Conservation (phyloP, 2,113 vertebrate species). For the Sphyrna mokarran region DNA sequence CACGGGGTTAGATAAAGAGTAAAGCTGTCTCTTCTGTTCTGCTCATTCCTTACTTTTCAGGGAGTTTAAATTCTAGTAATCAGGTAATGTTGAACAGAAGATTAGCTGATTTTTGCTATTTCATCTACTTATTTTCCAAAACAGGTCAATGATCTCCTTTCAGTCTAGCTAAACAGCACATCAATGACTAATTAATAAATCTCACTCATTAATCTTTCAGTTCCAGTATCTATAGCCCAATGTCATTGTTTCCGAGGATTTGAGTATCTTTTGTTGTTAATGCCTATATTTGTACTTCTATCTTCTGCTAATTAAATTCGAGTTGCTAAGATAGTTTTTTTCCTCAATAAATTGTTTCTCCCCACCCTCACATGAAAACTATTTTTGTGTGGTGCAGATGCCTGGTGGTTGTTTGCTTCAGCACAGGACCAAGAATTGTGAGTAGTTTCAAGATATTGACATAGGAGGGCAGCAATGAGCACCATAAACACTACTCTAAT, state of each 20-base stretch:
- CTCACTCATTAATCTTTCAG: background rate
- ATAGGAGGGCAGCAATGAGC: background rate
- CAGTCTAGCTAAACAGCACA: background rate
- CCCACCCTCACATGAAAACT: background rate
- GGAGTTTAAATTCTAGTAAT: background rate
- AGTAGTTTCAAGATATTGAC: background rate
- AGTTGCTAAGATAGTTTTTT: background rate
- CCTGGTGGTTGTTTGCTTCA: background rate
- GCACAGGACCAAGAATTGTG: background rate
- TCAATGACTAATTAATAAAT: background rate
- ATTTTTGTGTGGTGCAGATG: background rate
- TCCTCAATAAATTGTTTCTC: background rate
- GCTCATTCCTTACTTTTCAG: background rate
- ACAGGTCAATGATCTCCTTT: background rate
- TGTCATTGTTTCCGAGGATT: background rate
- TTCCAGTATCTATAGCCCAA: background rate
- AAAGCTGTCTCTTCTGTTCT: background rate
- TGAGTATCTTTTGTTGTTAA: background rate
- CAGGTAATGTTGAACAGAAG: background rate
- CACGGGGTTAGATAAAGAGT: background rate
- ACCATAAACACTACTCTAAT: background rate
- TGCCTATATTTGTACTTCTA: background rate
- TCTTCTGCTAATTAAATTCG: background rate
- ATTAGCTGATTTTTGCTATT: background rate
- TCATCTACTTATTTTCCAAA: background rate